Percentiles rank a stretch among this genome's conserved stretches.
phyloP scores from a whole-genome alignment of 1,140 invertebrate species.

The Zophobas atratus region DNA sequence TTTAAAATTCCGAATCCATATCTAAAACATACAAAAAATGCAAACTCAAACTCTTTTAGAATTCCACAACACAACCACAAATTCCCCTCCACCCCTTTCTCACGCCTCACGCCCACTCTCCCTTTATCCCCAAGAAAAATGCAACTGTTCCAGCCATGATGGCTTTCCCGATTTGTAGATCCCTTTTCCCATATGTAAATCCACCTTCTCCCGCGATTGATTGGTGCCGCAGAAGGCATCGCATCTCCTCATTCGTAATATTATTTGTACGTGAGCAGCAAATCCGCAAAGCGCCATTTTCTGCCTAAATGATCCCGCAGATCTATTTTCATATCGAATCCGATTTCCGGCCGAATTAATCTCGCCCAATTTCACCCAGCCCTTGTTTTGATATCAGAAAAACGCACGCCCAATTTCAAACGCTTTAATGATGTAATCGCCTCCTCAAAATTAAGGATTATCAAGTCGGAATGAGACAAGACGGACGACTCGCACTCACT shows the following conservation, averaged over 20 bases:
- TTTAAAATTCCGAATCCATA: too few species aligned
- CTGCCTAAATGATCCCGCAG: constrained; percentile 7
- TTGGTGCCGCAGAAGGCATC: constrained; percentile 6
- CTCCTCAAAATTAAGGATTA: constrained; percentile 34
- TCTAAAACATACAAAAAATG: too few species aligned
- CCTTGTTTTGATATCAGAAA: not conserved
- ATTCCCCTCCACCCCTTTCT: too few species aligned
- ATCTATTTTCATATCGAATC: constrained; percentile 28
- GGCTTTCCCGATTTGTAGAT: constrained; percentile 1
- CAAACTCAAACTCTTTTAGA: too few species aligned
- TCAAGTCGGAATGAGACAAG: constrained; percentile 37
- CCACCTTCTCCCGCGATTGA: constrained; percentile 22
- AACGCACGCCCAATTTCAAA: not conserved
- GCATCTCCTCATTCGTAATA: constrained; percentile 1
- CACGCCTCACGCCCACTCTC: too few species aligned
- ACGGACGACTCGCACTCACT: constrained; percentile 24
- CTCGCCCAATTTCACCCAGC: not conserved
- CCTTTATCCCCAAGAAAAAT: constrained; percentile 29
- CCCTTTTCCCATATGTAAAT: constrained; percentile 11
- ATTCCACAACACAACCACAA: too few species aligned
- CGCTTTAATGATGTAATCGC: constrained; percentile 16
- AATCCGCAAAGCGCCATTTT: constrained; percentile 29
- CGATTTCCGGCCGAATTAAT: constrained; percentile 23
- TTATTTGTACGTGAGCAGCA: constrained; percentile 38
- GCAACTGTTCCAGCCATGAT: not conserved